These are phyloP conservation scores for Fratercula arctica DNA, from an alignment of 2,797 vertebrate genomes.

Conservation along the genomic window DNA sequence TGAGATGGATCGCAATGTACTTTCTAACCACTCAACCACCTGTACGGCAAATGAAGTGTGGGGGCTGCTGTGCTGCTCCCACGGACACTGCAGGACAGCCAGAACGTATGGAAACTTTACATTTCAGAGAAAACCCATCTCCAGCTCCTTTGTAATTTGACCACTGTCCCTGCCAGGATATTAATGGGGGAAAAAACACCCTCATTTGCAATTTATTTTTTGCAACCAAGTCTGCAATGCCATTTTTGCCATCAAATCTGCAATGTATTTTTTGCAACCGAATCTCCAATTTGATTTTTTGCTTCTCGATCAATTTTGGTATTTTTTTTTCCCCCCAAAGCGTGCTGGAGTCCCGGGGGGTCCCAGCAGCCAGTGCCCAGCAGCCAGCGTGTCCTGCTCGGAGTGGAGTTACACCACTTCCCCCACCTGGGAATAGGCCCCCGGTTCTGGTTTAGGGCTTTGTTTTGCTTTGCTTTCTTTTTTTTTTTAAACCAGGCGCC, in stretches of 20 bases:
- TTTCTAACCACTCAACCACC: background rate
- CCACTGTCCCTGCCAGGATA: background rate
- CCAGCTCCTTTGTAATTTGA: background rate
- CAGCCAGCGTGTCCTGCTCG: background rate
- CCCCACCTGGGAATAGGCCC: background rate
- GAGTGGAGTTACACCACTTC: background rate
- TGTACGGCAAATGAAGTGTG: fast-evolving
- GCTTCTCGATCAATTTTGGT: background rate
- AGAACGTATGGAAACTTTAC: background rate
- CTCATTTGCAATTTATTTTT: background rate
- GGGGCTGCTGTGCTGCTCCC: background rate
- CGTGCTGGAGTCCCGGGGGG: fast-evolving
- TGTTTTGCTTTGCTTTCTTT: background rate
- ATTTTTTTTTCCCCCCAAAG: background rate
- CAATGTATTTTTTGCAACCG: background rate
- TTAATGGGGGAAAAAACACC: background rate
- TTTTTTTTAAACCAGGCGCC: background rate
- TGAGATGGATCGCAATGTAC: fast-evolving
- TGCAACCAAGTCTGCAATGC: background rate
- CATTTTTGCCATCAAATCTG: background rate
- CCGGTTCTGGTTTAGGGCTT: background rate
- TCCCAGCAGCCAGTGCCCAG: background rate
- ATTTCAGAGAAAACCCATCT: background rate
- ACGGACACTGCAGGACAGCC: background rate
- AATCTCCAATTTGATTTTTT: too few species aligned